Percentiles rank a stretch among this genome's conserved stretches.
phyloP scores from a whole-genome alignment of 2,888 invertebrate genomes.

The Eumerus sabulonum region DNA sequence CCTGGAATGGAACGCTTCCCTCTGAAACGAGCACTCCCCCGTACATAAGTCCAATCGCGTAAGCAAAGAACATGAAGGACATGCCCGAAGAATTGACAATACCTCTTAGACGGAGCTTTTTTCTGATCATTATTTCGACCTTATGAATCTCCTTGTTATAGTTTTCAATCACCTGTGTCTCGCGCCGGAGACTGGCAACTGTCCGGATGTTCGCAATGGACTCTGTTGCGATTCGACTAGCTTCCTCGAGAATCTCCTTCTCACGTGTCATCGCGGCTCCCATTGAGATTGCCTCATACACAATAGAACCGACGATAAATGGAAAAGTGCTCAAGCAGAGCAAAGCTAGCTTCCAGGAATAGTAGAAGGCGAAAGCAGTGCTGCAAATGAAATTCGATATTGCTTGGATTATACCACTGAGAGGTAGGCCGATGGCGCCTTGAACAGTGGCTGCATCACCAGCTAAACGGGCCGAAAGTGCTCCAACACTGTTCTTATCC shows the following conservation, averaged over 20 bases:
- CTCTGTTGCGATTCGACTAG: slow-evolving; percentile 86
- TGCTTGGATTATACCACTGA: slow-evolving; percentile 85
- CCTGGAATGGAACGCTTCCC: slow-evolving; percentile 82
- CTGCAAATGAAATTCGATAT: slow-evolving; percentile 84
- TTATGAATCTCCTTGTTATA: slow-evolving; percentile 82
- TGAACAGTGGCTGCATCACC: slow-evolving; percentile 87
- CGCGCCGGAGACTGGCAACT: slow-evolving; percentile 84
- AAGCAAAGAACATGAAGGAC: slow-evolving; percentile 86
- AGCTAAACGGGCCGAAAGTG: slow-evolving; percentile 84
- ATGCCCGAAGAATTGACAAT: slow-evolving; percentile 86
- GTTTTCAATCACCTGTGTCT: slow-evolving; percentile 81
- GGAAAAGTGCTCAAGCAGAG: slow-evolving; percentile 85
- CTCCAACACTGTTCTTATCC: slow-evolving; percentile 84
- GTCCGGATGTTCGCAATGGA: slow-evolving; percentile 87
- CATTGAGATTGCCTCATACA: slow-evolving; percentile 84
- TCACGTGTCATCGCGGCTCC: slow-evolving; percentile 82
- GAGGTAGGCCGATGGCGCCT: slow-evolving; percentile 85
- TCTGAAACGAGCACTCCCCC: slow-evolving; percentile 85
- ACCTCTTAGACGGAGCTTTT: slow-evolving; percentile 83
- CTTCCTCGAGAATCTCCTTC: slow-evolving; percentile 83
- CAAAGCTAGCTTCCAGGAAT: slow-evolving; percentile 86
- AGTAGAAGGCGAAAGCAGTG: slow-evolving; percentile 82
- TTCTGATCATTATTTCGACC: slow-evolving; percentile 80
- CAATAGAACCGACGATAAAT: slow-evolving; percentile 84
- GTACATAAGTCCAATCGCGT: slow-evolving; percentile 86